phyloP scores from a whole-genome alignment of 1,140 invertebrate genomes.

The Lepidurus packardi region DNA sequence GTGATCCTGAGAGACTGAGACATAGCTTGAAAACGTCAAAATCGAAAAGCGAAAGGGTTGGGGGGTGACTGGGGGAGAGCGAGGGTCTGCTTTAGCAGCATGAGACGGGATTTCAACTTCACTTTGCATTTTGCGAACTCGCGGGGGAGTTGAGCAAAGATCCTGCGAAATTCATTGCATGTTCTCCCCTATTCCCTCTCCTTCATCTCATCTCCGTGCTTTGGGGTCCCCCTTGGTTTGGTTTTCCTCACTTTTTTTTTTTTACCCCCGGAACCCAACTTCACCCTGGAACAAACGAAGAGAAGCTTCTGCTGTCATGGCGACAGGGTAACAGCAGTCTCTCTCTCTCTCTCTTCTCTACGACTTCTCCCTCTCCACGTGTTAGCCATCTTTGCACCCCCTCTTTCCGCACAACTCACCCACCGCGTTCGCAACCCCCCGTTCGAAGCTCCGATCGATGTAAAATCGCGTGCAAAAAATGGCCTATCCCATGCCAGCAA shows the following conservation, averaged over 20 bases:
- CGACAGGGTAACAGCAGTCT: slow-evolving; percentile 18
- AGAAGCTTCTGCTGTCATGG: slow-evolving; percentile 8
- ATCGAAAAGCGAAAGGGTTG: neutral
- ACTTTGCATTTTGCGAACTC: slow-evolving; percentile 11
- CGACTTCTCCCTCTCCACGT: neutral
- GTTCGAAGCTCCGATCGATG: neutral
- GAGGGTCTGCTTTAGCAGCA: neutral
- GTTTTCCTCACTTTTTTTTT: neutral
- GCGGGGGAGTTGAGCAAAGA: slow-evolving; percentile 10
- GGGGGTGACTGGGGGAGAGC: neutral
- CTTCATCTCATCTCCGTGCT: neutral
- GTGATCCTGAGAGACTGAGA: neutral
- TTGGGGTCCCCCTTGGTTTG: neutral
- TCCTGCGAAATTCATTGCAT: neutral
- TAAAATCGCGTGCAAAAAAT: slow-evolving; percentile 19
- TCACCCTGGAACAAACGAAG: neutral
- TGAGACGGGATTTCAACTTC: slow-evolving; percentile 19
- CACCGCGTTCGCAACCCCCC: neutral
- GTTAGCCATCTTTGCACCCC: neutral
- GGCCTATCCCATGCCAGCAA: slow-evolving; percentile 9
- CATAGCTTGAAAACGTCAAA: neutral
- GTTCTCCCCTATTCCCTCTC: neutral
- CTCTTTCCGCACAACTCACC: neutral
- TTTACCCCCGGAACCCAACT: neutral
- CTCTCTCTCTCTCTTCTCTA: neutral